phyloP scores from a whole-genome alignment of 2,113 vertebrate genomes.

The Pelecanoides urinatrix region DNA sequence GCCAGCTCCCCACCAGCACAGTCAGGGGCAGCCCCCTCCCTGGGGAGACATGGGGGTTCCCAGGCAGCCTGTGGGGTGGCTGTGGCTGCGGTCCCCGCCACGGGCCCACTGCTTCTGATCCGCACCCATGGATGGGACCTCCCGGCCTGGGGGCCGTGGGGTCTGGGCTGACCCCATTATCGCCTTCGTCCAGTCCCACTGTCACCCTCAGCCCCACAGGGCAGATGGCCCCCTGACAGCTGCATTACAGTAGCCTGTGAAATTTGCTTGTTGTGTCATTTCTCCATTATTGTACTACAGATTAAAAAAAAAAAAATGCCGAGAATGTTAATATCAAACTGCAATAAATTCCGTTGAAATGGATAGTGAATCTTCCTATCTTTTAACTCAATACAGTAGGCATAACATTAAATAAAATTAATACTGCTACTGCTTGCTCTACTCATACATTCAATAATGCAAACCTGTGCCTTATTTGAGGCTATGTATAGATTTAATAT shows the following conservation, averaged over 20 bases:
- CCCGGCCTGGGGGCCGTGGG: accelerated
- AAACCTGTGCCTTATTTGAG: neutral
- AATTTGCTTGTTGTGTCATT: neutral
- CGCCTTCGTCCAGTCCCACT: neutral
- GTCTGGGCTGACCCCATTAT: neutral
- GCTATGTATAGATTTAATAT: conserved; percentile 8
- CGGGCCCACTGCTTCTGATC: neutral
- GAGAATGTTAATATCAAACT: neutral
- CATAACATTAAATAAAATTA: conserved; percentile 5
- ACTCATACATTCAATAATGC: neutral
- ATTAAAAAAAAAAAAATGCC: neutral
- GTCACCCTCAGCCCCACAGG: neutral
- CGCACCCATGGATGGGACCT: accelerated
- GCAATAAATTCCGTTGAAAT: neutral
- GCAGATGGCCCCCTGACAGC: neutral
- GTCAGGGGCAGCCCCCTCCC: neutral
- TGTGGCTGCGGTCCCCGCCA: neutral
- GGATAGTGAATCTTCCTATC: neutral
- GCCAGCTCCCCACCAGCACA: neutral
- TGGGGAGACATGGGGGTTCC: accelerated
- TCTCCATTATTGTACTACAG: neutral
- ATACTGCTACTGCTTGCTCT: neutral
- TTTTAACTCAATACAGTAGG: neutral
- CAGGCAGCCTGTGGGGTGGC: accelerated
- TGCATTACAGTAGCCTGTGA: neutral